Evolutionary conservation across 2,888 invertebrate species (phyloP).

Genomic region (Cerastoderma edule): DNA sequence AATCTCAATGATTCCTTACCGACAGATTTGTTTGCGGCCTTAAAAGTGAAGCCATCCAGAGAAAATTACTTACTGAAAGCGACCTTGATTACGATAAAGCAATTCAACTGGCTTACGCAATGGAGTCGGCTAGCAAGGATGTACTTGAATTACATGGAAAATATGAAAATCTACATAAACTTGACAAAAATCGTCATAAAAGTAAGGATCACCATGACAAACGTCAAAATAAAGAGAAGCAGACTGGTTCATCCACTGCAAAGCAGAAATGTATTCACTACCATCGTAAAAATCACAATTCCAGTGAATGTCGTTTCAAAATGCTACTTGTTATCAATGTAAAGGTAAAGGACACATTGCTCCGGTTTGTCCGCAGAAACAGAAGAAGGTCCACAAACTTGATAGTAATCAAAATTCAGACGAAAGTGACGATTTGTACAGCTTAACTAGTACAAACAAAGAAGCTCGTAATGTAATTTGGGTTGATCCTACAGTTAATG

Average conservation of each 20-base stretch:
- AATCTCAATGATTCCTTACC: conserved; percentile 42
- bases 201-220: background rate
- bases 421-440: background rate
- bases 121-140: conserved; percentile 50
- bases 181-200: background rate
- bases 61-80: conserved; percentile 39
- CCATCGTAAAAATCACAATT: conserved; percentile 27
- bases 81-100: conserved; percentile 46
- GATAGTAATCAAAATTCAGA: background rate
- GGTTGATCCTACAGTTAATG: conserved; percentile 41
- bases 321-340: conserved; percentile 29
- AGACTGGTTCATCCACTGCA: background rate
- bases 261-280: conserved; percentile 19
- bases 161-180: conserved; percentile 4
- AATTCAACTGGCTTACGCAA: conserved; percentile 35
- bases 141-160: conserved; percentile 29
- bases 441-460: background rate
- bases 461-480: conserved; percentile 13
- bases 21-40: conserved; percentile 59
- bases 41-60: conserved; percentile 43
- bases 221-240: background rate
- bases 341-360: conserved; percentile 28
- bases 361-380: conserved; percentile 23
- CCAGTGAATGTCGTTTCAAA: conserved; percentile 29
- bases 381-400: background rate